Conservation (phyloP, 2,797 vertebrate genomes). For the Spea hammondii region DNA sequence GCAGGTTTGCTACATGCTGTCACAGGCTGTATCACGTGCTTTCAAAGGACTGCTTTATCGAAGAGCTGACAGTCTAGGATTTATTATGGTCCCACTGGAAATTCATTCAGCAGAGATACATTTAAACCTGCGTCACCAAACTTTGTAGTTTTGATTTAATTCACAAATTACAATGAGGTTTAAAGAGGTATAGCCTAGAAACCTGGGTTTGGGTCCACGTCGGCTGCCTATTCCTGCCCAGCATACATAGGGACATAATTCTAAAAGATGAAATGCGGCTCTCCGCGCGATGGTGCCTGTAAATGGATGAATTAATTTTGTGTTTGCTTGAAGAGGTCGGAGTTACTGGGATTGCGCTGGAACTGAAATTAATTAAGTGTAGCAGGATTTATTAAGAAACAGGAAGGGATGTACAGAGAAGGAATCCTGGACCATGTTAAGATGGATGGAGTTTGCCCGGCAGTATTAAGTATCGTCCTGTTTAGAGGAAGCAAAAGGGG, state of each 20-base stretch:
- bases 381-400: slow-evolving; percentile 99
- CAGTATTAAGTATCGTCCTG: slow-evolving; percentile 13
- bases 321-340: slow-evolving; percentile 99
- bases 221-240: neutral
- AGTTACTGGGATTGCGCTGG: slow-evolving; percentile 94
- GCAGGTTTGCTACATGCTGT: neutral
- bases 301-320: slow-evolving; percentile 99
- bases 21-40: neutral
- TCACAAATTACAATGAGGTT: too few species aligned
- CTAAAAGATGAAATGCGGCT: slow-evolving; percentile 99
- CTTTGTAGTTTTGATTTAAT: too few species aligned
- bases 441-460: slow-evolving; percentile 88
- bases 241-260: slow-evolving; percentile 65
- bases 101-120: too few species aligned
- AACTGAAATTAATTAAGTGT: slow-evolving; percentile 99
- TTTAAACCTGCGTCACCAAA: too few species aligned
- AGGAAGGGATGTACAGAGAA: slow-evolving; percentile 86
- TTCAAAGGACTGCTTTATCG: too few species aligned
- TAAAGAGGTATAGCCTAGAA: too few species aligned
- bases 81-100: too few species aligned
- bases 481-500: slow-evolving; percentile 1
- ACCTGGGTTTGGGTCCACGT: too few species aligned
- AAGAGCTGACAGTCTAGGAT: neutral
- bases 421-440: slow-evolving; percentile 88
- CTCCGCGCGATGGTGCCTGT: slow-evolving; percentile 98